These are phyloP conservation scores for Ramazzottius varieornatus DNA, from an alignment of 2,888 invertebrate genomes.

Conservation along the genomic window DNA sequence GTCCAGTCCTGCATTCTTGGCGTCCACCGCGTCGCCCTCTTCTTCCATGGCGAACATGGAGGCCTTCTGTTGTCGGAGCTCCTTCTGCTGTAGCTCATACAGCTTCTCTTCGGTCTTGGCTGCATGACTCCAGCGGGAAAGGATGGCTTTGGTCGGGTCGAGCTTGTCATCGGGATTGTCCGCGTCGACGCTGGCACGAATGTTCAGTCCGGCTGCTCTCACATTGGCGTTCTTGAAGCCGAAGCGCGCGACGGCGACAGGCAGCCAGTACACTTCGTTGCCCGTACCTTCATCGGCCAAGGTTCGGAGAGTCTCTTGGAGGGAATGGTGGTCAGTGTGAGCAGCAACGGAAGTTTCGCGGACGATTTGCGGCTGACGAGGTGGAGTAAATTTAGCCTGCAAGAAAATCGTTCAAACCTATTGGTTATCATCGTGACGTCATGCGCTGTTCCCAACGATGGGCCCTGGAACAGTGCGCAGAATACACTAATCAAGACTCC, in stretches of 20 bases:
- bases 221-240: not conserved
- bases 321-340: not conserved
- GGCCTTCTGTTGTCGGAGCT: not conserved
- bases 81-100: not conserved
- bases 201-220: not conserved
- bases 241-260: not conserved
- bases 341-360: no score
- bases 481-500: no score
- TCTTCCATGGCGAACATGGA: not conserved
- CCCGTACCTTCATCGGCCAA: not conserved
- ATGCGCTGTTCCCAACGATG: no score
- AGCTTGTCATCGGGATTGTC: not conserved
- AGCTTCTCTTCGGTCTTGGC: slow-evolving; percentile 3
- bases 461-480: no score
- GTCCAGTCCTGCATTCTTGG: not conserved
- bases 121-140: not conserved
- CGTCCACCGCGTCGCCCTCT: not conserved
- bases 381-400: no score
- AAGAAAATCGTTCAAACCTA: no score
- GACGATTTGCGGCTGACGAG: no score
- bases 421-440: no score
- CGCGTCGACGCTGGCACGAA: not conserved
- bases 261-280: not conserved
- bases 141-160: not conserved
- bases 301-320: not conserved